phyloP scores from a whole-genome alignment of 2,888 invertebrate species.

The Helleia helle region DNA sequence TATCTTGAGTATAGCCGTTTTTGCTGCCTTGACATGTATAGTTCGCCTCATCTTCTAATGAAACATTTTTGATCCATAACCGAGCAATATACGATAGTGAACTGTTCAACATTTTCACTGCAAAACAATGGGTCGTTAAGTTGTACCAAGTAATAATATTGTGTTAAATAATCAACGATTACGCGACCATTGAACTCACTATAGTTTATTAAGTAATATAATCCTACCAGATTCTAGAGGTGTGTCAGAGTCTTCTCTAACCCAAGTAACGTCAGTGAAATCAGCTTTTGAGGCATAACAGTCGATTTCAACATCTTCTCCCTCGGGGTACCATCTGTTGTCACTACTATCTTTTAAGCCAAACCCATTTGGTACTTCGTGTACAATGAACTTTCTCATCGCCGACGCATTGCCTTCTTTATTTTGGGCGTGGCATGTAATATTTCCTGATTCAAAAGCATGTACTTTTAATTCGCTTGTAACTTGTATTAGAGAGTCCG shows the following conservation, averaged over 20 bases:
- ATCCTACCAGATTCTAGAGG: conserved; percentile 25
- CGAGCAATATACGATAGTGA: conserved; percentile 38
- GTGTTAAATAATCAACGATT: no score
- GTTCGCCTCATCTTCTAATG: conserved; percentile 33
- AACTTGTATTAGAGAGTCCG: no score
- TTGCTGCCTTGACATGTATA: conserved; percentile 40
- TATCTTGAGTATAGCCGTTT: conserved; percentile 23
- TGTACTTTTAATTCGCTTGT: conserved; percentile 31
- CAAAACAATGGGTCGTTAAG: no score
- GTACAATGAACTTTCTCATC: conserved; percentile 32
- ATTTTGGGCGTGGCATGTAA: conserved; percentile 42
- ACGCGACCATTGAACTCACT: background rate
- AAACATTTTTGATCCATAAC: conserved; percentile 36
- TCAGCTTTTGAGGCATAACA: conserved; percentile 51
- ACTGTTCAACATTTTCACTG: conserved; percentile 31
- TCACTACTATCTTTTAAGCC: conserved; percentile 32
- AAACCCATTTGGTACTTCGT: conserved; percentile 47
- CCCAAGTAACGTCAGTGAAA: conserved; percentile 44
- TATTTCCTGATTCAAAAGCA: conserved; percentile 31
- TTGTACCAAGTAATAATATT: no score
- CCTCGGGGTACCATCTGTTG: conserved; percentile 39
- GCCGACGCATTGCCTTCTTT: background rate
- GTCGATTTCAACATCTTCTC: conserved; percentile 30
- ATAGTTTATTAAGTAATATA: background rate
- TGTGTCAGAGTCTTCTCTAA: conserved; percentile 21